Percentiles rank a stretch among this genome's conserved stretches.
Evolutionary conservation across 2,888 invertebrate species (phyloP).

Genomic region (Pocota personata): DNA sequence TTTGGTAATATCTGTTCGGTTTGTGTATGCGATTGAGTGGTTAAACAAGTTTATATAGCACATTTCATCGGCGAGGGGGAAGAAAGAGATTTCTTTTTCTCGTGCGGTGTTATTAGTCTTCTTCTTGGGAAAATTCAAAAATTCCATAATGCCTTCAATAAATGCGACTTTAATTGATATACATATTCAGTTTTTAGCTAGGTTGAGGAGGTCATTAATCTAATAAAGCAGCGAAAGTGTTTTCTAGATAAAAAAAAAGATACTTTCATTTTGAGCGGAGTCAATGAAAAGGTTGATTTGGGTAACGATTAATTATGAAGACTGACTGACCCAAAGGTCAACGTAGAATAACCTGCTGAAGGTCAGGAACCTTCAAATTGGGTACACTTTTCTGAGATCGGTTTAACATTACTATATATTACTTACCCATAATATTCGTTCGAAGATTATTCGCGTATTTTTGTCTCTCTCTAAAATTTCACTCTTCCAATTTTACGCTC

Average conservation of each 20-base stretch:
- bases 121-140: slow-evolving; percentile 9
- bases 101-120: background rate
- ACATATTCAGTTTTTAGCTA: background rate
- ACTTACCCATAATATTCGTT: too few species aligned
- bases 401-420: too few species aligned
- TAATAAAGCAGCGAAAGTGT: slow-evolving; percentile 22
- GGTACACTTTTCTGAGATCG: too few species aligned
- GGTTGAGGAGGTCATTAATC: slow-evolving; percentile 12
- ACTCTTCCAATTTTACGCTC: too few species aligned
- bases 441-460: too few species aligned
- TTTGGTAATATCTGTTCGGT: slow-evolving; percentile 1
- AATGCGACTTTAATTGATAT: slow-evolving; percentile 37
- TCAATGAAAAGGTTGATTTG: background rate
- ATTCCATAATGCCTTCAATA: slow-evolving; percentile 6
- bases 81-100: slow-evolving; percentile 24
- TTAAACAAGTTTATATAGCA: background rate
- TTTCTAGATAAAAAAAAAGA: background rate
- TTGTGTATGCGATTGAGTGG: background rate
- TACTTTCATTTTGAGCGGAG: slow-evolving; percentile 15
- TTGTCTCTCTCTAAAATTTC: too few species aligned
- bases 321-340: too few species aligned
- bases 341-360: too few species aligned
- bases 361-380: too few species aligned
- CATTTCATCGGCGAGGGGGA: background rate
- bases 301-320: too few species aligned